Evolutionary conservation across 2,113 vertebrate genomes (phyloP), one percentile per base, ranked within the genome.

Genomic region (Pheucticus melanocephalus): DNA sequence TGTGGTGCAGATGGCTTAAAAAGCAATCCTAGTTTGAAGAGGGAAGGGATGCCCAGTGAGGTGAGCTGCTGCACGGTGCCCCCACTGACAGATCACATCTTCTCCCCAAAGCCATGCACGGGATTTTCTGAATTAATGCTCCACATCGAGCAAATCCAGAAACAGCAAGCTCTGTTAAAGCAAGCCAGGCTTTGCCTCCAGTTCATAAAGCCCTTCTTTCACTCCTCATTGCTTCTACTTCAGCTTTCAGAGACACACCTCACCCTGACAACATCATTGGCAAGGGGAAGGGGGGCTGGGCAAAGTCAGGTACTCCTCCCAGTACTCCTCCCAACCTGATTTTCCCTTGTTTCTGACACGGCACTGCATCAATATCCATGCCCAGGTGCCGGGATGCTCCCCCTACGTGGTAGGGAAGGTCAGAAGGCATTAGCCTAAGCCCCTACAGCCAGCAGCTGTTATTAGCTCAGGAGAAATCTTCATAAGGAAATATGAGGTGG

Each of bases 51-150:
- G 12, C 24, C 56, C 11, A 39, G 69, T 12, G 10, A 56, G 81
- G 61, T 6, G 61, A 95, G 51, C 25, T 22, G 64, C 57, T 35
- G 31, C 42, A 51, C 1, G 1, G 5, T 47, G 77, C 48, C 70
- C 30, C 69, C 12, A 14, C 76, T 35, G 35, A 42, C 3, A 0
- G 63, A 59, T 82, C 39, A 3, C 59, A 27, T 39, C 82, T 83
- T 30, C 76, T 60, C n/a, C 69, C 72, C 66, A 60, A 40, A 94
- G 66, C 64, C 54, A 2, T 45, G 31, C 59, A 5, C 0, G 0
- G 61, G 82, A 94, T 97, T 96, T 92, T 95, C 93, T 81, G 91
- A 91, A 83, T 48, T 83, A 81, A 92, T 35, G 66, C 35, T 44
- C 53, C 69, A 33, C 30, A 22, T 30, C 31, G 4, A 89, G 69